A percentile compares a stretch with the other conserved stretches of the same genome.
These are phyloP conservation scores for Phrynosoma platyrhinos DNA, from an alignment of 2,113 vertebrate genomes.

Conservation along the genomic window DNA sequence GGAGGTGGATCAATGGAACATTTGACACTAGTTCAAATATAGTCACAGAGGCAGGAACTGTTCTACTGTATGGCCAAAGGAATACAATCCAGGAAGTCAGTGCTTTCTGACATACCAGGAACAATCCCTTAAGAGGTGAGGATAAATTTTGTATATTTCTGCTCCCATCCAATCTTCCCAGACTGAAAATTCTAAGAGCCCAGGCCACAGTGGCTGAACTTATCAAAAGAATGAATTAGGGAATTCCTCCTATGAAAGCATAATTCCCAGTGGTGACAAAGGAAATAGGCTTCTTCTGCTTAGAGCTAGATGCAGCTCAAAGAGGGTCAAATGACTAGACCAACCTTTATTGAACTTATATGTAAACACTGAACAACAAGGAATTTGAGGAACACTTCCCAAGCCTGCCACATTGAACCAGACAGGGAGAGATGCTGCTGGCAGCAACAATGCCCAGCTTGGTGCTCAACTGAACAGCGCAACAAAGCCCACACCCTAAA, in stretches of 20 bases:
- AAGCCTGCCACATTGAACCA: constrained; percentile 18
- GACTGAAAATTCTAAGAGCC: constrained; percentile 33
- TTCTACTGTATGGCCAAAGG: constrained; percentile 41
- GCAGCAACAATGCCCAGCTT: constrained; percentile 31
- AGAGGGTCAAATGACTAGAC: constrained; percentile 69
- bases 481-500: constrained; percentile 52
- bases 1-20: not conserved
- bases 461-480: constrained; percentile 53
- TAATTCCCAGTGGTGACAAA: constrained; percentile 42
- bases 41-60: constrained; percentile 40
- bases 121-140: constrained; percentile 37
- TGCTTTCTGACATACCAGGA: constrained; percentile 30
- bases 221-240: not conserved
- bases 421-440: not conserved
- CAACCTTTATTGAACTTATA: constrained; percentile 75
- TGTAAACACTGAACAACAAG: constrained; percentile 79
- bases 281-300: constrained; percentile 13
- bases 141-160: not conserved
- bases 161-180: constrained; percentile 15
- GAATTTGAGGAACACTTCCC: constrained; percentile 49
- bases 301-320: constrained; percentile 57
- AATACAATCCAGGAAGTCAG: constrained; percentile 22
- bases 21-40: constrained; percentile 53
- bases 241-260: not conserved
- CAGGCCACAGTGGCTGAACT: not conserved